Conservation (phyloP, 2,113 vertebrate genomes). For the Scartelaos histophorus region DNA sequence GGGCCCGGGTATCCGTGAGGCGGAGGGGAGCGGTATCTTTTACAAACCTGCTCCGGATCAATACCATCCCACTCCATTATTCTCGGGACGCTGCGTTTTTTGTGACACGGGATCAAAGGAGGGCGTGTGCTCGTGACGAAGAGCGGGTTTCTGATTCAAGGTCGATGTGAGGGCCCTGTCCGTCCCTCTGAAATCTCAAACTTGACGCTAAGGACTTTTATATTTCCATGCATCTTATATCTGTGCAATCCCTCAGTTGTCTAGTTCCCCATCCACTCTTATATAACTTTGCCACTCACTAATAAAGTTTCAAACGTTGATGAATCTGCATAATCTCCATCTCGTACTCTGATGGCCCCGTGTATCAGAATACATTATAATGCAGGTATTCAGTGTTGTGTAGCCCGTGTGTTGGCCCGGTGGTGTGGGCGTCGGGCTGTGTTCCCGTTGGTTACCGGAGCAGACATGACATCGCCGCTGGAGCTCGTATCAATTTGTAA, state of each 20-base stretch:
- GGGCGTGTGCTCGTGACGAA: constrained; percentile 79
- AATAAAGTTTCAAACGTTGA: too few species aligned
- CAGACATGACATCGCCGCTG: constrained; percentile 62
- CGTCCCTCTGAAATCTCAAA: constrained; percentile 14
- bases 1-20: constrained; percentile 32
- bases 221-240: too few species aligned
- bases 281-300: too few species aligned
- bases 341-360: background rate
- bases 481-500: constrained; percentile 69
- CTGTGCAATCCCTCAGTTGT: too few species aligned
- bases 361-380: background rate
- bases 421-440: constrained; percentile 44
- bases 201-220: too few species aligned
- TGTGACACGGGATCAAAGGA: constrained; percentile 76
- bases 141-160: constrained; percentile 76
- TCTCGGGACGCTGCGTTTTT: constrained; percentile 59
- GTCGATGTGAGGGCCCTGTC: constrained; percentile 70
- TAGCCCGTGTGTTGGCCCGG: background rate
- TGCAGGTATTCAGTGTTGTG: too few species aligned
- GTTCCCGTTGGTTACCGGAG: constrained; percentile 68
- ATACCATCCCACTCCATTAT: constrained; percentile 83
- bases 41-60: constrained; percentile 81
- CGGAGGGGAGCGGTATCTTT: constrained; percentile 81
- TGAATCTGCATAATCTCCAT: background rate
- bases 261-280: too few species aligned